A percentile compares a stretch with the other conserved stretches of the same genome.
Conservation (phyloP, 2,888 invertebrate species). For the Tenthredo mesomela region DNA sequence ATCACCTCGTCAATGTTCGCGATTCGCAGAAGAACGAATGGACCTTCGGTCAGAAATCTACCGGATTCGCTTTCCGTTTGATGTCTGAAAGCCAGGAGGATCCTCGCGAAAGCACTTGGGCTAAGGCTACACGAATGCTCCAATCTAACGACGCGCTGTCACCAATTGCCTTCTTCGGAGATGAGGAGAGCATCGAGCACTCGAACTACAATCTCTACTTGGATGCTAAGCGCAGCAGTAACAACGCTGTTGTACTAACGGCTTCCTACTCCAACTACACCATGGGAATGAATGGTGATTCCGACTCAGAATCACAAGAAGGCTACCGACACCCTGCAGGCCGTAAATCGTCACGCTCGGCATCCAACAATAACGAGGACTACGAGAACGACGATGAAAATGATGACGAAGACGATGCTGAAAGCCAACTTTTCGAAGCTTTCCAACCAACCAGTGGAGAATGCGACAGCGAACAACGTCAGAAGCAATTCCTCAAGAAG, state of each 20-base stretch:
- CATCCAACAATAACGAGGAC: neutral
- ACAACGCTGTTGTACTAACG: slow-evolving; percentile 30
- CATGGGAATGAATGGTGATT: slow-evolving; percentile 44
- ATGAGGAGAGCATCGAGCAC: slow-evolving; percentile 4
- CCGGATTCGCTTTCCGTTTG: slow-evolving; percentile 36
- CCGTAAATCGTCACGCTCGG: neutral
- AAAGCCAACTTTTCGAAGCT: slow-evolving; percentile 50
- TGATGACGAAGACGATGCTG: neutral
- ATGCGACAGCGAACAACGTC: slow-evolving; percentile 79
- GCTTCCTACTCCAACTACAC: slow-evolving; percentile 41
- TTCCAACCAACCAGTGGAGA: slow-evolving; percentile 57
- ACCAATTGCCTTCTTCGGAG: neutral
- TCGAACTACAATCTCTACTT: slow-evolving; percentile 32
- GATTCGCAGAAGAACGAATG: slow-evolving; percentile 14
- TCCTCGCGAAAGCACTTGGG: slow-evolving; percentile 9
- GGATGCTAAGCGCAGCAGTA: slow-evolving; percentile 33
- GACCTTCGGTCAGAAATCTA: slow-evolving; percentile 39
- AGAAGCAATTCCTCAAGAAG: slow-evolving; percentile 80
- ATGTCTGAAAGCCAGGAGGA: neutral
- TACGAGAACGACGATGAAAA: neutral
- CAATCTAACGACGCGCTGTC: slow-evolving; percentile 12
- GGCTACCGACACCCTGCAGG: slow-evolving; percentile 42
- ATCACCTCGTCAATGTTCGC: neutral
- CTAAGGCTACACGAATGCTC: slow-evolving; percentile 6
- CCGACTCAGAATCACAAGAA: neutral